Conservation (phyloP, 2,797 vertebrate genomes). For the Molothrus aeneus region DNA sequence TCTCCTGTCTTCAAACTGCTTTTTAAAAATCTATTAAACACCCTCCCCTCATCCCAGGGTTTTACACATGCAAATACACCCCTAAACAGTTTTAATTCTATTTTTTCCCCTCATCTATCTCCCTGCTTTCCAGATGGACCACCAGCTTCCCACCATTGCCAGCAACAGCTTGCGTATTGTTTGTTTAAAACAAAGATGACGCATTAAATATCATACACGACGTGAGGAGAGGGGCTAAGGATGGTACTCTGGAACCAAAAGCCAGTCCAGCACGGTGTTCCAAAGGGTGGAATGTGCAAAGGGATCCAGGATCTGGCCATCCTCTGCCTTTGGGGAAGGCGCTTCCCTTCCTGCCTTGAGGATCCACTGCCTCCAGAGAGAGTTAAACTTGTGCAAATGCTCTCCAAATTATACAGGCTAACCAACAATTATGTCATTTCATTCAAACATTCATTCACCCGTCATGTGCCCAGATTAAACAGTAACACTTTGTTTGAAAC, state of each 20-base stretch:
- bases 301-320: slow-evolving; percentile 35
- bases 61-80: slow-evolving; percentile 74
- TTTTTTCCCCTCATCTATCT: slow-evolving; percentile 79
- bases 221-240: slow-evolving; percentile 65
- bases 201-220: slow-evolving; percentile 88
- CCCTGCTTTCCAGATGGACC: slow-evolving; percentile 89
- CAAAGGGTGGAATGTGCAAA: background rate
- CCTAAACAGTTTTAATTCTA: slow-evolving; percentile 75
- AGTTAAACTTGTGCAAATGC: slow-evolving; percentile 74
- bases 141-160: slow-evolving; percentile 80
- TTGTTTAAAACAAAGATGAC: slow-evolving; percentile 92
- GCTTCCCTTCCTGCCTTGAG: slow-evolving; percentile 27
- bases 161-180: slow-evolving; percentile 89
- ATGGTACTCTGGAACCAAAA: slow-evolving; percentile 34
- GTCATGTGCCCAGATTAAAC: slow-evolving; percentile 80
- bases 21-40: slow-evolving; percentile 62
- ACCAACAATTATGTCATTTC: slow-evolving; percentile 81
- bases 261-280: background rate
- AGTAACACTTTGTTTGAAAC: slow-evolving; percentile 81
- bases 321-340: slow-evolving; percentile 35
- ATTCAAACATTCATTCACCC: slow-evolving; percentile 78
- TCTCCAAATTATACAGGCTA: slow-evolving; percentile 80
- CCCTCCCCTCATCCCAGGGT: slow-evolving; percentile 47
- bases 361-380: slow-evolving; percentile 64
- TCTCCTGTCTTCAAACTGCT: slow-evolving; percentile 53